A percentile compares a stretch with the other conserved stretches of the same genome.
These are phyloP conservation scores for Chrysemys picta DNA, from an alignment of 2,113 vertebrate genomes.

Conservation along the genomic window DNA sequence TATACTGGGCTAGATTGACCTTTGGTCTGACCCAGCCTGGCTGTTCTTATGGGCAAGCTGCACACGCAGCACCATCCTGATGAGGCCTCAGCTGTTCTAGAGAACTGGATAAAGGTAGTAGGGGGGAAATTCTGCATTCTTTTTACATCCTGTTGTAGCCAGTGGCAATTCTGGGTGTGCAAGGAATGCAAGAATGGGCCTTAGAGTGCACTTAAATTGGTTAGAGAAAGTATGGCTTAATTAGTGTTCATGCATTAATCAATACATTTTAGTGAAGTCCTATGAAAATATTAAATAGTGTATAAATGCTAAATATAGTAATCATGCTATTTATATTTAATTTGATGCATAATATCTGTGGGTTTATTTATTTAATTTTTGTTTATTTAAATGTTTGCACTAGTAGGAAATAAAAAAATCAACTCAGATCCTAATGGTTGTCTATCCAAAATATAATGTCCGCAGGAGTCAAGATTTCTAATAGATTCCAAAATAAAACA, in stretches of 20 bases:
- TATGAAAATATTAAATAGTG: background rate
- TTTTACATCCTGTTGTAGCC: background rate
- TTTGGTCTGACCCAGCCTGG: too few species aligned
- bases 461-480: background rate
- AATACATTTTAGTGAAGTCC: fast-evolving
- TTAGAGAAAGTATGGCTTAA: background rate
- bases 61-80: background rate
- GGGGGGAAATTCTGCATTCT: background rate
- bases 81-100: background rate
- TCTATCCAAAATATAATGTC: background rate
- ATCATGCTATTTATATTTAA: background rate
- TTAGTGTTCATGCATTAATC: background rate
- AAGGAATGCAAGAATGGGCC: background rate
- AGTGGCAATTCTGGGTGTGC: background rate
- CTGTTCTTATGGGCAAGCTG: too few species aligned
- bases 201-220: background rate
- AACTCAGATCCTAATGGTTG: background rate
- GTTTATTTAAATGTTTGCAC: background rate
- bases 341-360: background rate
- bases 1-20: too few species aligned
- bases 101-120: background rate
- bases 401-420: background rate
- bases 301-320: background rate
- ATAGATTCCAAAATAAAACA: background rate
- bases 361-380: background rate